A percentile compares a stretch with the other conserved stretches of the same genome.
These are phyloP conservation scores for Sapajus apella DNA, from an alignment of 2,113 vertebrate genomes.

Conservation along the genomic window DNA sequence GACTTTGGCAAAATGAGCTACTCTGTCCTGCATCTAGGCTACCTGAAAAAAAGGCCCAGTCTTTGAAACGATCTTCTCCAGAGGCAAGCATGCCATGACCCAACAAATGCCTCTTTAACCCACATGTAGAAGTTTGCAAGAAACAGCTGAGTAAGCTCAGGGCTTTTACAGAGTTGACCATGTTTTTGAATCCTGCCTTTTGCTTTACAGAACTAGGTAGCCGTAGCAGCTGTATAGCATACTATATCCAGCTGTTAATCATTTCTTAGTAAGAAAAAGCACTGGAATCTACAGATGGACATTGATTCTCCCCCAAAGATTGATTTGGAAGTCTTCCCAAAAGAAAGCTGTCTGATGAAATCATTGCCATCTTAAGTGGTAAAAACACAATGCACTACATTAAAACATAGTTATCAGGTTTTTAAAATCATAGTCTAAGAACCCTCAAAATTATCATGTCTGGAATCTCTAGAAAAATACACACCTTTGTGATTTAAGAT, in stretches of 20 bases:
- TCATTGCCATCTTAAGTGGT: not conserved
- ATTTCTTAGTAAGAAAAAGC: not conserved
- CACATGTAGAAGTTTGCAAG: not conserved
- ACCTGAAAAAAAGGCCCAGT: not conserved
- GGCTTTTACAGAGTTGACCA: not conserved
- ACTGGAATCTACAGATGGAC: not conserved
- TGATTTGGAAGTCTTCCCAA: not conserved
- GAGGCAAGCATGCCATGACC: not conserved
- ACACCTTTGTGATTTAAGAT: not conserved
- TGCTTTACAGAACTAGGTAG: not conserved
- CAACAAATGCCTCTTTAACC: not conserved
- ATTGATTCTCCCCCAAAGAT: not conserved
- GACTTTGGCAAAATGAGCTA: not conserved
- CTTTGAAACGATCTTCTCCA: not conserved
- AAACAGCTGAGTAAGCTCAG: not conserved
- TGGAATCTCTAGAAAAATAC: not conserved
- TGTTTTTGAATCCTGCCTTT: not conserved
- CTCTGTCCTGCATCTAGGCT: not conserved
- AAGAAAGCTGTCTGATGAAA: slow-evolving; percentile 27
- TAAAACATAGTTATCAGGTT: not conserved
- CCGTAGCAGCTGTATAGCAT: not conserved
- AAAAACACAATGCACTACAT: not conserved
- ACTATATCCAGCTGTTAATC: not conserved
- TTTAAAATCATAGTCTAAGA: not conserved
- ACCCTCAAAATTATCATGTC: not conserved